Percentiles rank a stretch among this genome's conserved stretches.
Evolutionary conservation across 92 coral and sea anemone species (phyloP).

Genomic region (Isaurus tuberculatus): DNA sequence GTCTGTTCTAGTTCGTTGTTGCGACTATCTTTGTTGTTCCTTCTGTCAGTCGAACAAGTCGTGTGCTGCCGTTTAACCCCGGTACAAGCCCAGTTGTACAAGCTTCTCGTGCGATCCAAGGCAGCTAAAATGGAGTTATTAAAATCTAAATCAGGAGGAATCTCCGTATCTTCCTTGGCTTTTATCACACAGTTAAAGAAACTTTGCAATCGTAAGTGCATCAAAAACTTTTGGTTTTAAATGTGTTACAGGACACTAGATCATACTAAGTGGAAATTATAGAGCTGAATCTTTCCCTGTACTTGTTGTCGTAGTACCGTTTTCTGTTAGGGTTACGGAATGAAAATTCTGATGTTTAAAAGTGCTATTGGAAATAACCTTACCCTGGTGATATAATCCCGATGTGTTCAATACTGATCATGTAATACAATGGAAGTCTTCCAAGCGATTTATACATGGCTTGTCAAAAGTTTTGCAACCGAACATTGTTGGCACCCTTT

Average conservation of each 20-base stretch:
- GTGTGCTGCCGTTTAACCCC: constrained; percentile 92
- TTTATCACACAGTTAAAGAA: constrained; percentile 95
- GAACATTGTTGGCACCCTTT: no score
- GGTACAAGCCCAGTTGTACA: constrained; percentile 81
- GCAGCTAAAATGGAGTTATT: constrained; percentile 69
- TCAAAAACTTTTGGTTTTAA: background rate
- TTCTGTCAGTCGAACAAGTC: constrained; percentile 84
- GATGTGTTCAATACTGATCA: no score
- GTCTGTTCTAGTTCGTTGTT: no score
- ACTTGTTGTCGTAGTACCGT: no score
- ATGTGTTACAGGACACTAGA: background rate
- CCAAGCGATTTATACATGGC: no score
- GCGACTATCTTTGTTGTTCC: background rate
- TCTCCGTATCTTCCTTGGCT: constrained; percentile 89
- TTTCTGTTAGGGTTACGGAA: no score
- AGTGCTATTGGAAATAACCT: no score
- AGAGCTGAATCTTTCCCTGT: no score
- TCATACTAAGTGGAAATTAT: background rate
- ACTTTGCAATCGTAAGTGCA: constrained; percentile 89
- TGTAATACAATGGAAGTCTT: no score
- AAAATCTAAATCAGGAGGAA: constrained; percentile 73
- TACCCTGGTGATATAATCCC: no score
- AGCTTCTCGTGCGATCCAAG: constrained; percentile 80
- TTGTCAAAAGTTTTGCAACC: no score
- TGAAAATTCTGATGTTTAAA: no score